Evolutionary conservation across 2,113 vertebrate genomes (phyloP), one percentile per base, ranked within the genome.

Genomic region (Puffinus mauretanicus): DNA sequence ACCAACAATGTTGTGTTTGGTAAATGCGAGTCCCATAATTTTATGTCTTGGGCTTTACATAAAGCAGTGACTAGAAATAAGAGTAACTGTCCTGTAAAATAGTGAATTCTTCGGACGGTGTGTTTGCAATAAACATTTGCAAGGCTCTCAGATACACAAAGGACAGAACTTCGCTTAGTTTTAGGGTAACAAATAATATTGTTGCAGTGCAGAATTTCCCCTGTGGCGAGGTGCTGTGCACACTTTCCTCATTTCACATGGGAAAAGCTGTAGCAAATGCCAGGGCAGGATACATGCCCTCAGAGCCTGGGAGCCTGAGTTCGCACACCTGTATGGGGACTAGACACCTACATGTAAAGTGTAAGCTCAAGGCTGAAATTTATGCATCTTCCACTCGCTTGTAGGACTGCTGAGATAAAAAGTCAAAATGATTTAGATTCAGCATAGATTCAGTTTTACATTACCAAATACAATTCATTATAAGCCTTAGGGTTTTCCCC

Each of bases 31-130:
- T 81, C 72, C 73, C 3, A 2, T 42, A 42, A 77, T 92, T 92
- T 79, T 78, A 76, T 25, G 24, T 72, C 84, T 82, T 51, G 51
- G 32, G 44, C 40, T 93, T 66, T 92, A 82, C 52, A 60, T 77
- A 90, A 95, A 95, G 61, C 88, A 96, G 90, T 60, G 38, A 79
- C 81, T 90, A 60, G 76, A 83, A 91, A 69, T 38, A 94, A 89
- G 76, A 85, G 16, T 66, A 84, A 93, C 38, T 85, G 70, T 51
- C 58, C 52, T 2, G 30, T 87, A 46, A 93, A 88, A 90, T 54
- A 93, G 46, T 42, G 27, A 80, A 84, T 92, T 89, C 13, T 91
- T 89, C 77, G 62, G 71, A 73, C 4, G 13, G 18, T 2, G 2
- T 66, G 47, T 80, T 88, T 80, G 77, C 83, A 84, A 60, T 71